phyloP scores from a whole-genome alignment of 2,888 invertebrate genomes.

The Cantharis flavilabris region DNA sequence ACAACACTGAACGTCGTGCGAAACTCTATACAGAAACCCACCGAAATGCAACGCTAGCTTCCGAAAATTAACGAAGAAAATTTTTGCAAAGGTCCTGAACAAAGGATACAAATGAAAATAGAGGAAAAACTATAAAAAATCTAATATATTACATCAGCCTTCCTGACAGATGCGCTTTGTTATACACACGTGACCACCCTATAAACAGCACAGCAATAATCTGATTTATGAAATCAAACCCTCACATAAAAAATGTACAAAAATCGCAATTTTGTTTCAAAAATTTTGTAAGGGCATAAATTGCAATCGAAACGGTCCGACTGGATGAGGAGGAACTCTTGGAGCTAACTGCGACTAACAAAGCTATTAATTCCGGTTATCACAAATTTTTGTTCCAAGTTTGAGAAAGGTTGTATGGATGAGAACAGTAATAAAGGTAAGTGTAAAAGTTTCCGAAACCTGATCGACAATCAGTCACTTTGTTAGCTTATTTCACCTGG shows the following conservation, averaged over 20 bases:
- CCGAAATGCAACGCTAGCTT: constrained; percentile 18
- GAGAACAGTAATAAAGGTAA: not conserved
- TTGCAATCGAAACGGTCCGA: not conserved
- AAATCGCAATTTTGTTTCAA: not conserved
- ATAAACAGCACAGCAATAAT: not conserved
- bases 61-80: constrained; percentile 25
- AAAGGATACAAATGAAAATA: constrained; percentile 7
- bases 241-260: not conserved
- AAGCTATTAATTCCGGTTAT: not conserved
- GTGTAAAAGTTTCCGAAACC: not conserved
- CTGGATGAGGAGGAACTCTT: no score
- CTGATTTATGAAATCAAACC: not conserved
- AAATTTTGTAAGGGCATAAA: not conserved
- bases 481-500: not conserved
- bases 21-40: constrained; percentile 17
- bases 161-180: not conserved
- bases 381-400: not conserved
- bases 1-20: constrained; percentile 25
- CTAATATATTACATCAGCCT: not conserved
- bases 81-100: constrained; percentile 21
- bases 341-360: no score
- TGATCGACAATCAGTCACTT: not conserved
- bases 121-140: not conserved
- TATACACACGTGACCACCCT: not conserved
- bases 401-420: not conserved